Evolutionary conservation across 2,888 invertebrate species (phyloP), one percentile per base, ranked within the genome.

Genomic region (Drosophila paracracens): DNA sequence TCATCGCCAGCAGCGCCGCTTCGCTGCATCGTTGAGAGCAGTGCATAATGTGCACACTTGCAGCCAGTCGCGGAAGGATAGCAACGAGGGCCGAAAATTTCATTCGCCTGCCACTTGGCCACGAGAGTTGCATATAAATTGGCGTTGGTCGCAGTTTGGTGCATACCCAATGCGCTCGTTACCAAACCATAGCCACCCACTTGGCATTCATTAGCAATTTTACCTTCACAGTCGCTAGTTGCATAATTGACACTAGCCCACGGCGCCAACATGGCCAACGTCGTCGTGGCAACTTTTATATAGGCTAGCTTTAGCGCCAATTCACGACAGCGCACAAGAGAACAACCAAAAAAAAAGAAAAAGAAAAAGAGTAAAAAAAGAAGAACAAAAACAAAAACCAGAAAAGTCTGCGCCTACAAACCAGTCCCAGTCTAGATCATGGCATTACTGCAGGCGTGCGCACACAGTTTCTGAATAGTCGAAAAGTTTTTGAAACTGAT

Each of bases 291-390:
- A 72, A 70, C 81, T 81, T 78, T 65, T 76, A 40, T 56, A 51
- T 61, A 57, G 72, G 51, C 64, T 29, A 46, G 60, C 64, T 66
- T 79, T 56, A 80, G 71, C 74, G 77, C 73, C 89, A 74, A 83
- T 81, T 86, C 70, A 76, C 81, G 83, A 65, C 82, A 74, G 82
- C 52, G 74, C 64, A 58, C 58, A 69, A 40, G 61, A 70, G 83
- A 95, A 95, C 76, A 96, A 97, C 27, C 77, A 96, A 97, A n/a
- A 72, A 71, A 60, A 66, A n/a, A 72, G 70, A 60, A 66, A 51
- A 43, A 46, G 10, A 38, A 38, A 63, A 58, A 25, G 53, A 18
- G 29, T 13, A 97, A 16, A 61, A 64, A 73, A 25, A 38, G 38
- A 40, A 63, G 21, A 48, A 57, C 48, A 35, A 57, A 73, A 60